Base-by-base conservation (phyloP, 2,888 invertebrate genomes). In the Temnothorax unifasciatus region DNA sequence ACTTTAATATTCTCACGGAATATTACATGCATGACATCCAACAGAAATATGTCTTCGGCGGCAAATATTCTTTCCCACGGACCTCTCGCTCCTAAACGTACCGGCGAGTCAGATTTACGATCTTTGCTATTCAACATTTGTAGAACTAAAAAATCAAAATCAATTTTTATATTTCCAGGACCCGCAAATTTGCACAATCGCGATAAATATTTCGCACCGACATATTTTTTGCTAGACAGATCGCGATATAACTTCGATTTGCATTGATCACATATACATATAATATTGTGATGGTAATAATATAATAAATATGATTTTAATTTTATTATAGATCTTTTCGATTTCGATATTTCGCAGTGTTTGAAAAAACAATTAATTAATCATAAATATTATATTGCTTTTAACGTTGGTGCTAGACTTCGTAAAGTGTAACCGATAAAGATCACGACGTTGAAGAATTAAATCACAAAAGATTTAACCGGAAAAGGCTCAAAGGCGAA, bases 121-220 rank as follows among this genome's bases (percentile, higher is more conserved):
- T 4, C 5, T 50, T n/a, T 0, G 11, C 13, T n/a, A 25, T 1
- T 52, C 34, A 8, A 52, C 6, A 15, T 71, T 41, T 18, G 63
- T 44, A 52, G 50, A 41, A 25, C 54, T 44, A 25, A 75, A 52
- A 84, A 77, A 52, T 75, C 66, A 82, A 82, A 83, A 82, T 82
- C 76, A 87, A 84, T 88, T 87, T 87, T 82, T 73, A 83, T 87
- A 83, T 59, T 11, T 74, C 74, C 77, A 25, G 29, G 29, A 15
- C 73, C 50, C 34, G 44, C 41, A 25, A 5, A 54, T 59, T 66
- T 34, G 68, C 50, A 69, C 69, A 64, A 76, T 47, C 15, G 4
- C 25, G 15, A 18, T 9, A 63, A 63, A 38, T 38, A 64, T 41
- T 64, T 21, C 13, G 41, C 63, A 3, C 1, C n/a, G 9, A 1